A percentile compares a stretch with the other conserved stretches of the same genome.
Evolutionary conservation across 2,113 vertebrate genomes (phyloP).

Genomic region (Hippolais icterina): DNA sequence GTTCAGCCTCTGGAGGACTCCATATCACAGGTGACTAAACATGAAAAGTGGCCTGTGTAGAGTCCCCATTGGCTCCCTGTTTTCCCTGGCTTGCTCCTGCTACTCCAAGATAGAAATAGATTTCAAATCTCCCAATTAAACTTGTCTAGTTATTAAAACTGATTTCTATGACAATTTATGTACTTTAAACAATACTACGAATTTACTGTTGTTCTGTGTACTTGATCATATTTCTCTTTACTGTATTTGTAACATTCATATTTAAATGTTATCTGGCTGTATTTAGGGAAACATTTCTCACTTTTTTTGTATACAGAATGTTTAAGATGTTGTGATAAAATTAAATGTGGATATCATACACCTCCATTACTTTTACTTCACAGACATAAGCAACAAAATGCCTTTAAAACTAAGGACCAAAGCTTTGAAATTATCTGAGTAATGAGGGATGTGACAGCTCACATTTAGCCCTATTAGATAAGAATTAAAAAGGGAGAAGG

Average conservation of each 20-base stretch:
- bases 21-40: rapidly evolving
- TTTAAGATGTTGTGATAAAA: not conserved
- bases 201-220: not conserved
- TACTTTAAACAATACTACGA: not conserved
- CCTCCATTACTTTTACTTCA: not conserved
- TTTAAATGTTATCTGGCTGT: not conserved
- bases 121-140: not conserved
- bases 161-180: not conserved
- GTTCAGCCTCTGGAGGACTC: not conserved
- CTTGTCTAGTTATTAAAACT: not conserved
- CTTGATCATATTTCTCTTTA: not conserved
- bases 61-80: not conserved
- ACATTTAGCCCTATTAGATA: not conserved
- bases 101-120: not conserved
- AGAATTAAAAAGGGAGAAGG: not conserved
- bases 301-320: not conserved
- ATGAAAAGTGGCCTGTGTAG: not conserved
- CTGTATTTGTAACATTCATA: not conserved
- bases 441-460: not conserved
- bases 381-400: not conserved
- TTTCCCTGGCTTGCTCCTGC: not conserved
- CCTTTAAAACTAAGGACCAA: not conserved
- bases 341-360: not conserved
- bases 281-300: not conserved
- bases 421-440: not conserved